These are phyloP conservation scores for Catamblyrhynchus diadema DNA, from an alignment of 2,797 vertebrate species.

Conservation along the genomic window DNA sequence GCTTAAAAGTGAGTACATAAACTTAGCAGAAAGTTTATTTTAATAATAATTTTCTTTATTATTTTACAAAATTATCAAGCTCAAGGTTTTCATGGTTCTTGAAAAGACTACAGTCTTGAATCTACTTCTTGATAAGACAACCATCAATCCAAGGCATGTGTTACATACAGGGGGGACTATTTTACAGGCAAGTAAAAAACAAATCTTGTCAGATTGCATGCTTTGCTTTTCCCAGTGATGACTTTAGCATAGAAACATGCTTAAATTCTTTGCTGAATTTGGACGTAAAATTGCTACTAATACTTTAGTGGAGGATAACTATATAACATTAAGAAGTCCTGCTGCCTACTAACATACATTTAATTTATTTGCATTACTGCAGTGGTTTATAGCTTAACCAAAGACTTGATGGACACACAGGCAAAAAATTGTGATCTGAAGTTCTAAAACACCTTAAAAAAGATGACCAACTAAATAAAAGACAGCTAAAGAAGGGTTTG, in stretches of 20 bases:
- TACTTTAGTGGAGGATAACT: not conserved
- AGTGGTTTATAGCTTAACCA: not conserved
- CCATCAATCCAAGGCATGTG: not conserved
- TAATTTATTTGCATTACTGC: not conserved
- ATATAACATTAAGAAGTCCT: not conserved
- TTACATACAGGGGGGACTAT: not conserved
- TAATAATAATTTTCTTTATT: not conserved
- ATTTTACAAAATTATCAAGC: not conserved
- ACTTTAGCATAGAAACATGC: not conserved
- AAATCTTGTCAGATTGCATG: not conserved
- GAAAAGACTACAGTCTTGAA: not conserved
- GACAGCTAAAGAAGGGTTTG: not conserved
- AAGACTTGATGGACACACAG: not conserved
- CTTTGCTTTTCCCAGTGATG: not conserved
- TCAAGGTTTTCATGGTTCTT: not conserved
- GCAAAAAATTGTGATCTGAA: not conserved
- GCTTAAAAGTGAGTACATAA: not conserved
- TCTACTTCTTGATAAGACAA: not conserved
- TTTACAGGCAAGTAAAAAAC: not conserved
- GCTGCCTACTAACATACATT: not conserved
- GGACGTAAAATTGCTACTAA: not conserved
- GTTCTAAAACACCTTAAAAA: not conserved
- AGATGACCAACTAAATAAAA: not conserved
- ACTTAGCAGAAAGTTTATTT: not conserved
- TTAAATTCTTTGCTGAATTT: not conserved